Evolutionary conservation across 1,140 invertebrate species (phyloP).

Genomic region (Drosophila lini): DNA sequence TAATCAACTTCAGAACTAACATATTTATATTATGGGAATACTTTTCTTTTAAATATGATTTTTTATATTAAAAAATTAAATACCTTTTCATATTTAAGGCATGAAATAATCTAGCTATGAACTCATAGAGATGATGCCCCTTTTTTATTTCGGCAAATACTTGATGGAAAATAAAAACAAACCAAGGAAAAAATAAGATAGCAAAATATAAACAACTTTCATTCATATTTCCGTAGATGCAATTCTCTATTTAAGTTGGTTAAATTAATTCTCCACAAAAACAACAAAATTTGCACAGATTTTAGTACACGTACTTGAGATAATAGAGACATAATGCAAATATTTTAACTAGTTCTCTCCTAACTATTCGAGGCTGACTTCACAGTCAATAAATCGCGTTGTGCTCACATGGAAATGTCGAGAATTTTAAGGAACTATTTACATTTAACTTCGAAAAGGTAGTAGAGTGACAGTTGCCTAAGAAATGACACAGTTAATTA

Average conservation of each 20-base stretch:
- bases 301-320: constrained; percentile 19
- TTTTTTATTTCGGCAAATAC: neutral
- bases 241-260: constrained; percentile 6
- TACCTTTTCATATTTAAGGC: too few relatives aligned
- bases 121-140: neutral
- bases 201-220: neutral
- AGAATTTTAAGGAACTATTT: neutral
- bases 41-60: too few relatives aligned
- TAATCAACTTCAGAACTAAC: too few relatives aligned
- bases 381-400: constrained; percentile 23
- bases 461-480: neutral
- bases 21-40: too few relatives aligned
- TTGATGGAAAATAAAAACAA: neutral
- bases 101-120: too few relatives aligned
- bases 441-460: neutral
- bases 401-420: neutral
- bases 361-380: constrained; percentile 12
- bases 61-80: too few relatives aligned
- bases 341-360: neutral
- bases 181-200: neutral
- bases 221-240: constrained; percentile 7
- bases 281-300: neutral
- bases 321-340: constrained; percentile 9
- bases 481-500: neutral
- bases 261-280: neutral